These are phyloP conservation scores for Nemapogon koenigi DNA, from an alignment of 2,888 invertebrate genomes.

Conservation along the genomic window DNA sequence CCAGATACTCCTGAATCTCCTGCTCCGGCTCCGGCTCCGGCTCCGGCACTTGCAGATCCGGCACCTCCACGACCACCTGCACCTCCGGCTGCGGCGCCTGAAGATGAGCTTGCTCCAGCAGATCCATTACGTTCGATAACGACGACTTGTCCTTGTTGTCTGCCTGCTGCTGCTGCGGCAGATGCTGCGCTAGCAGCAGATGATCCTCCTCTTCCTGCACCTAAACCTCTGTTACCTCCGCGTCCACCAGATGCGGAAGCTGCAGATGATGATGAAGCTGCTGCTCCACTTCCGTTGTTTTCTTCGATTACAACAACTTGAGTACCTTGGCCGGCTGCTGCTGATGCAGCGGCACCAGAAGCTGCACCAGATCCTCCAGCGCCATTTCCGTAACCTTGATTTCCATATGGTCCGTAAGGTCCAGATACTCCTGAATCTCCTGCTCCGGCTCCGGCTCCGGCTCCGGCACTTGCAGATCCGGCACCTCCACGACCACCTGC, in stretches of 20 bases:
- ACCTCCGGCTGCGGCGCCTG: conserved; percentile 6
- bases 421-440: too few relatives aligned
- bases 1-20: too few relatives aligned
- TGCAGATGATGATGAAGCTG: neutral
- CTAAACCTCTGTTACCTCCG: neutral
- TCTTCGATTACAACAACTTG: neutral
- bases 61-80: neutral
- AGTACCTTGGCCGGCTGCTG: neutral
- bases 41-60: conserved; percentile 6
- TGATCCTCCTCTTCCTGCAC: conserved; percentile 7
- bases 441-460: conserved; percentile 4
- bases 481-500: conserved; percentile 9
- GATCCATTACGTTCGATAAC: neutral
- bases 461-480: conserved; percentile 3
- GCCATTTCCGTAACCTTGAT: neutral
- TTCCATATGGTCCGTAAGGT: too few relatives aligned
- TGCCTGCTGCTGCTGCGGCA: neutral
- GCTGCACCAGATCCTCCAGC: neutral
- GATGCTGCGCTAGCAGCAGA: conserved; percentile 1
- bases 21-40: conserved; percentile 8
- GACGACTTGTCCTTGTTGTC: neutral
- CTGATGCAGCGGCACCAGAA: neutral
- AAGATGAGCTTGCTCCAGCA: neutral
- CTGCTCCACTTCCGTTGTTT: neutral
- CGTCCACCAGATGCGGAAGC: neutral